Evolutionary conservation across 2,888 invertebrate genomes (phyloP), one percentile per base, ranked within the genome.

Genomic region (Lithophane leautieri): DNA sequence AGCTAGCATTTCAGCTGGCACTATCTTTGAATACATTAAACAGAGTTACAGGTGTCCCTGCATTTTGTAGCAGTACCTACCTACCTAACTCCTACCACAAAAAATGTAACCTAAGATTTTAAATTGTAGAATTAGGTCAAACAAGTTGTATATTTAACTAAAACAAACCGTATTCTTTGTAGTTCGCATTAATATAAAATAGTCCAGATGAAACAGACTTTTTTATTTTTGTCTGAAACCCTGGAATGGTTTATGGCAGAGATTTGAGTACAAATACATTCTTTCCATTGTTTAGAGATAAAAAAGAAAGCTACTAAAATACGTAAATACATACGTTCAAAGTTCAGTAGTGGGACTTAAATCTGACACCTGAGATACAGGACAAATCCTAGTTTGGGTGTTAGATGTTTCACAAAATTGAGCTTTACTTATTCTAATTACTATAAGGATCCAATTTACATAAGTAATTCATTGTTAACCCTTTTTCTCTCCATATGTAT

Each of bases 11-110:
- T 79, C 70, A 82, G 75, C 73, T 76, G 81, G 81, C 67, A 85
- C 76, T 82, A 86, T 83, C 73, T 82, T 77, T 85, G 82, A 85
- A 87, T 83, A 88, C 79, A 89, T 81, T 86, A 79, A 75, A 82
- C 80, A 84, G 83, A 83, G 86, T 83, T 80, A 86, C 83, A 82
- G 81, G 73, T 76, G 80, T 83, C 78, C 73, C 44, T 79, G 75
- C 76, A 81, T 86, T 84, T 75, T 66, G 74, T 63, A 79, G 67
- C 73, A 58, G 54, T 63, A 76, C 71, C 67, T 73, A 28, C n/a
- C 74, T 70, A 28, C n/a, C 74, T 70, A 60, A 62, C 63, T 50
- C 4, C n/a, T 25, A 44, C 74, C 40, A 68, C 63, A 69, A 75
- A 81, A 76, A 75, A 68, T 60, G 54, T 63, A 83, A 76, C 68